Conservation (phyloP, 2,888 invertebrate species). For the Conus canariensis region DNA sequence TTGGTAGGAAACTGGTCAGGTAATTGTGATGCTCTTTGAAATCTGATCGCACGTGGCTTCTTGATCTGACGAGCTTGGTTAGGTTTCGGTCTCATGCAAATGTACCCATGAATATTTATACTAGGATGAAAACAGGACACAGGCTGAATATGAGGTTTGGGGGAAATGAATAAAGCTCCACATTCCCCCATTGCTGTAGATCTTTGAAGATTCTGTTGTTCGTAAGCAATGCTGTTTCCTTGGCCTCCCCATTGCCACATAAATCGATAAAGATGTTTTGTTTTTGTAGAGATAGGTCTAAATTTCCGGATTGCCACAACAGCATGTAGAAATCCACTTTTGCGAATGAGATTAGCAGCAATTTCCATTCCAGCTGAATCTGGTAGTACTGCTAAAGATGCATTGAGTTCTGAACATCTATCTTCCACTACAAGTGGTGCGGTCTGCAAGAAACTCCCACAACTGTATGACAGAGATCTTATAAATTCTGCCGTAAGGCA, state of each 20-base stretch:
- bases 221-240: constrained; percentile 31
- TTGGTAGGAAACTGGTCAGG: constrained; percentile 27
- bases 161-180: not conserved
- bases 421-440: not conserved
- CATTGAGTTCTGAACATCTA: not conserved
- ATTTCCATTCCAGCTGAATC: not conserved
- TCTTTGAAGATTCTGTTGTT: constrained; percentile 13
- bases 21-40: not conserved
- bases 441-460: not conserved
- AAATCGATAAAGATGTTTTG: constrained; percentile 24
- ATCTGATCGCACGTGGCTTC: not conserved
- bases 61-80: not conserved
- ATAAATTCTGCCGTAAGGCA: constrained; percentile 14
- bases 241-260: constrained; percentile 37
- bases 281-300: not conserved
- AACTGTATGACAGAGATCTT: too few relatives aligned
- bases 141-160: not conserved
- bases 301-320: constrained; percentile 19
- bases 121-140: not conserved
- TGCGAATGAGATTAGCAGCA: not conserved
- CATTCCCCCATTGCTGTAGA: not conserved
- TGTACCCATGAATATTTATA: not conserved
- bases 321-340: not conserved
- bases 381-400: not conserved
- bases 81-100: constrained; percentile 32